Percentiles rank a stretch among this genome's conserved stretches.
phyloP scores from a whole-genome alignment of 2,888 invertebrate genomes.

The Clunio marinus region DNA sequence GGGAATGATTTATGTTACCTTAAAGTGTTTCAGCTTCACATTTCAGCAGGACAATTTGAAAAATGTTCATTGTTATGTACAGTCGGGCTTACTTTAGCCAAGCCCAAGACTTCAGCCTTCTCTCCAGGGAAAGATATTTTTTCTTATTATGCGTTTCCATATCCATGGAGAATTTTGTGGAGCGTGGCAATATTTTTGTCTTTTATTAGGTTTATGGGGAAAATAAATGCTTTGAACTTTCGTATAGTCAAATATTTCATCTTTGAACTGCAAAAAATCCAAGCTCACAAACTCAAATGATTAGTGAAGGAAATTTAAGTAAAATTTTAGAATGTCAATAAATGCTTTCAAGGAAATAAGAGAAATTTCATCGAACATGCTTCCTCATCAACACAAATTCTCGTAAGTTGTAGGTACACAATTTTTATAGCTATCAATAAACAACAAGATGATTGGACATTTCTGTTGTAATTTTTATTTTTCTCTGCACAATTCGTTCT shows the following conservation, averaged over 20 bases:
- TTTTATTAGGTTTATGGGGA: no score
- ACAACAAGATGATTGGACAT: constrained; percentile 31
- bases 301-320: no score
- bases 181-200: neutral
- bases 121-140: neutral
- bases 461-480: neutral
- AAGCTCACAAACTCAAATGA: no score
- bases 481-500: constrained; percentile 13
- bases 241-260: no score
- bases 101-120: no score
- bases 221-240: no score
- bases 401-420: neutral
- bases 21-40: constrained; percentile 36
- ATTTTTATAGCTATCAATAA: neutral
- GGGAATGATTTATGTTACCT: constrained; percentile 36
- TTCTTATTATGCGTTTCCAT: neutral
- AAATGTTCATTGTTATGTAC: constrained; percentile 24
- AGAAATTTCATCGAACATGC: no score
- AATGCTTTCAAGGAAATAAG: no score
- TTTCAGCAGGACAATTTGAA: constrained; percentile 21
- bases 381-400: no score
- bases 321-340: no score
- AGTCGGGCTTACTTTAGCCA: constrained; percentile 9
- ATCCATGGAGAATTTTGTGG: neutral
- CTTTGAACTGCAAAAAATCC: no score